phyloP scores from a whole-genome alignment of 2,888 invertebrate species.

The Calameuta pallipes region DNA sequence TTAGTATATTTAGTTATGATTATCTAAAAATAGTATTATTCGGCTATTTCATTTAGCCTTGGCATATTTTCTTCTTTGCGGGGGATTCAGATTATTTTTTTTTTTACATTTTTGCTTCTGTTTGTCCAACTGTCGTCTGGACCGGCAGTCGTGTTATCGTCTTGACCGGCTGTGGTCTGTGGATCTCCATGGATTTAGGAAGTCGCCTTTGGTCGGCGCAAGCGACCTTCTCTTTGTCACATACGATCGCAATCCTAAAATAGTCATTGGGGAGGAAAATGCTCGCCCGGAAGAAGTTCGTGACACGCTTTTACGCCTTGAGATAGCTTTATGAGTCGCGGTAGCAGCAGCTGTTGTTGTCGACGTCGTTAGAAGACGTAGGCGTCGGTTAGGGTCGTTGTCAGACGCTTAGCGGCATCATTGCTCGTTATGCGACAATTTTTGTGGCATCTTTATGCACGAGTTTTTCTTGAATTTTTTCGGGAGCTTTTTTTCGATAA shows the following conservation, averaged over 20 bases:
- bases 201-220: constrained; percentile 7
- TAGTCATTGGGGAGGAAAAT: neutral
- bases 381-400: neutral
- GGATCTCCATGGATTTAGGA: constrained; percentile 21
- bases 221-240: neutral
- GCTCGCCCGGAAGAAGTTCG: neutral
- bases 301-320: neutral
- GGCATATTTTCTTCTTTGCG: neutral
- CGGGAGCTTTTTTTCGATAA: constrained; percentile 18
- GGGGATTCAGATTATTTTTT: neutral
- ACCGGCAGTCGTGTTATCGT: neutral
- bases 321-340: neutral
- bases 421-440: constrained; percentile 13
- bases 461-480: constrained; percentile 18
- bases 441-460: neutral
- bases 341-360: neutral
- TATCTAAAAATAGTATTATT: neutral
- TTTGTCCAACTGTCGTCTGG: neutral
- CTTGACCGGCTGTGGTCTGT: neutral
- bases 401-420: constrained; percentile 4
- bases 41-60: neutral
- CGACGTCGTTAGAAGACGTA: neutral
- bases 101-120: neutral
- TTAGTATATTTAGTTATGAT: neutral
- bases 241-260: neutral